phyloP scores from a whole-genome alignment of 2,113 vertebrate genomes.

The Astur gentilis region DNA sequence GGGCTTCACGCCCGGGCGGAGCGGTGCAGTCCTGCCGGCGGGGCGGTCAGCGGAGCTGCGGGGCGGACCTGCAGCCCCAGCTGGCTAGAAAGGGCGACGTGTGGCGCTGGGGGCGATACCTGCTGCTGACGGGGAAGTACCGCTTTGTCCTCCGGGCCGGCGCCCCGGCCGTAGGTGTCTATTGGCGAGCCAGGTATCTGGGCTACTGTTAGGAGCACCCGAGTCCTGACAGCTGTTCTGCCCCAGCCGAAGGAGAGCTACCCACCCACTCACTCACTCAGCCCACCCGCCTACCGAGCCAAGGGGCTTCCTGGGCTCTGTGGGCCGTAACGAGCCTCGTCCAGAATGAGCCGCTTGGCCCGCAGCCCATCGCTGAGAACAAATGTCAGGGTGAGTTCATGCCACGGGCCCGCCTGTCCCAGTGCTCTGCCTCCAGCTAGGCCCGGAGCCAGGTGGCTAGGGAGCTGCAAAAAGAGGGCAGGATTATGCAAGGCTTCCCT shows the following conservation, averaged over 20 bases:
- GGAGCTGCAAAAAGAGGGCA: no score
- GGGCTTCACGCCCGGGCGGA: background rate
- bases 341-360: accelerated
- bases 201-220: background rate
- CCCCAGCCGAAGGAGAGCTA: no score
- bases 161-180: background rate
- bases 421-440: background rate
- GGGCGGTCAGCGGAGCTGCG: background rate
- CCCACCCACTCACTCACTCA: no score
- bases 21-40: background rate
- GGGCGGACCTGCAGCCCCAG: background rate
- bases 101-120: no score
- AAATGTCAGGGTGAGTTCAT: no score
- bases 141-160: no score
- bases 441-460: no score
- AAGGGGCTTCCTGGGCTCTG: background rate
- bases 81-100: background rate
- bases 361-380: no score
- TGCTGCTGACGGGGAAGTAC: no score
- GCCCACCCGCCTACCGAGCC: background rate
- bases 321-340: no score
- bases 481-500: background rate
- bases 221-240: no score
- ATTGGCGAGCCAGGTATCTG: accelerated
- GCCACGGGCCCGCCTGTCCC: no score